Base-by-base conservation (phyloP, 2,797 vertebrate genomes). In the Lepilemur ruficaudatus region DNA sequence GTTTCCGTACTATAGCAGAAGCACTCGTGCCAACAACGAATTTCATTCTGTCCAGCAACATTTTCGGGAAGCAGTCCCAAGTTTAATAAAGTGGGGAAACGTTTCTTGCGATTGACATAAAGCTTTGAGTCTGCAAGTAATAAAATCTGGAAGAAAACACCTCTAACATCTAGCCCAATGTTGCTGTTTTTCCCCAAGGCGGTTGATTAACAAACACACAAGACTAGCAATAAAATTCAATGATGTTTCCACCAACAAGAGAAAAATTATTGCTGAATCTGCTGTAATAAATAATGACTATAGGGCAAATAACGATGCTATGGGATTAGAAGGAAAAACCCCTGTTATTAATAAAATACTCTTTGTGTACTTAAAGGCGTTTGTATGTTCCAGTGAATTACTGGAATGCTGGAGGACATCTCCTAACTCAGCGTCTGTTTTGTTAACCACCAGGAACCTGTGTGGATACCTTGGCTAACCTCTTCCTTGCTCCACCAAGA, bases 71-170 rank as follows among this genome's bases (percentile, higher is more conserved):
- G 93, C 91, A 81, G 35, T 89, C 55, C 81, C 88, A 95, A 80
- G 92, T 81, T 96, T 86, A 97, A 80, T 85, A 94, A 96, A 88
- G 48, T 75, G 87, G 81, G 90, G 96, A 79, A 57, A 97, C 92
- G 82, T 48, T 88, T 90, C 96, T 98, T 97, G 94, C 83, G 48
- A 32, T 97, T 0, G 0, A 48, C 82, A 84, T 92, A 89, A 93
- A 95, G 35, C 46, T 97, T 86, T 94, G 35, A 69, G 92, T 97
- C 87, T 95, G 93, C 95, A 97, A 86, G 43, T 89, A 98, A 93
- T 79, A 88, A 92, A 97, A 93, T 32, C 9, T 22, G n/a, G 92
- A 61, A 89, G 94, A 96, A 98, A 96, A 85, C 70, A 84, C 48
- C 28, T 93, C 41, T 23, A 89, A 65, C 86, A 97, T 95, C 57